Conservation (phyloP, 2,797 vertebrate species). For the Spondyliosoma cantharus region DNA sequence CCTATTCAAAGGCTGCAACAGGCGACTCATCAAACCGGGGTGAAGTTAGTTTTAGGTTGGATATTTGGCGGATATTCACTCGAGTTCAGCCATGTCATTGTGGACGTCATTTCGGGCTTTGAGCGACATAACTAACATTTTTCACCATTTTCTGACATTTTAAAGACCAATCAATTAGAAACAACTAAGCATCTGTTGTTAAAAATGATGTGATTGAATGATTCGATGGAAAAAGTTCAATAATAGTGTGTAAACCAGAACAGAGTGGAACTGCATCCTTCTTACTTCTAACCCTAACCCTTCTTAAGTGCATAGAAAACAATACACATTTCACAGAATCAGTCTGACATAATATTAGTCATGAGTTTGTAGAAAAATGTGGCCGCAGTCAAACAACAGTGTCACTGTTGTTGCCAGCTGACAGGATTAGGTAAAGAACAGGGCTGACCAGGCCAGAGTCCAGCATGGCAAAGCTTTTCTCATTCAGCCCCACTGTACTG, state of each 20-base stretch:
- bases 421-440: slow-evolving; percentile 62
- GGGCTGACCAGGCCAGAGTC: slow-evolving; percentile 30
- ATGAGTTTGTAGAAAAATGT: slow-evolving; percentile 9
- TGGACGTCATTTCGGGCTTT: no score
- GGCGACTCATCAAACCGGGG: no score
- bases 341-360: background rate
- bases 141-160: no score
- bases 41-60: no score
- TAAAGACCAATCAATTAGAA: no score
- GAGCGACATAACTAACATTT: no score
- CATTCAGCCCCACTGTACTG: background rate
- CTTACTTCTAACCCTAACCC: no score
- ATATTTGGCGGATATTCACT: no score
- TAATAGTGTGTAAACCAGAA: background rate
- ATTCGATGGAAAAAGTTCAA: background rate
- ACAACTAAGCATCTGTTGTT: background rate
- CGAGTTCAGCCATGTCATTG: no score
- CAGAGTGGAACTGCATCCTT: background rate
- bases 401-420: slow-evolving; percentile 46
- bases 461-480: slow-evolving; percentile 55
- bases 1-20: no score
- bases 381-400: slow-evolving; percentile 60
- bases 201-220: background rate
- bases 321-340: no score
- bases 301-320: no score